Percentiles rank a stretch among this genome's conserved stretches.
Evolutionary conservation across 2,797 vertebrate genomes (phyloP).

Genomic region (Schizopygopsis pylzovi): DNA sequence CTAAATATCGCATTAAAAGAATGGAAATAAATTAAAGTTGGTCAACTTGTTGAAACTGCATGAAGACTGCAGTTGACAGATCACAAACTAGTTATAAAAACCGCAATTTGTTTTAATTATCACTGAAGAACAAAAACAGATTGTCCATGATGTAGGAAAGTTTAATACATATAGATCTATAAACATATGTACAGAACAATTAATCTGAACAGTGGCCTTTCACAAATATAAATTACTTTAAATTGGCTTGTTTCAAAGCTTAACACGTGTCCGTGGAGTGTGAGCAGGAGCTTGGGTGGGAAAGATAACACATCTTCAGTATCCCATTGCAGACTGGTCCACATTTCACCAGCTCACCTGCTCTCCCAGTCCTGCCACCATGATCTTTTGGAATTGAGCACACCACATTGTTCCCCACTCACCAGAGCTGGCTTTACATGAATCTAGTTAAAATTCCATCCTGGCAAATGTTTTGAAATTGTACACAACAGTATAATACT

Average conservation of each 20-base stretch:
- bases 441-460: slow-evolving; percentile 42
- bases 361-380: background rate
- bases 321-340: background rate
- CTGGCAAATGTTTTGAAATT: slow-evolving; percentile 51
- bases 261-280: slow-evolving; percentile 71
- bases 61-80: background rate
- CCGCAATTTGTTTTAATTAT: no score
- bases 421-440: slow-evolving; percentile 27
- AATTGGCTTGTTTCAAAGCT: slow-evolving; percentile 75
- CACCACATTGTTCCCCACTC: slow-evolving; percentile 20
- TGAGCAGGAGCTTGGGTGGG: slow-evolving; percentile 60
- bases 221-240: slow-evolving; percentile 99
- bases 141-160: slow-evolving; percentile 92
- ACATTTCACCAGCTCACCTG: slow-evolving; percentile 7
- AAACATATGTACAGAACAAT: slow-evolving; percentile 98
- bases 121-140: slow-evolving; percentile 1
- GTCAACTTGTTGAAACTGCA: background rate
- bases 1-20: background rate
- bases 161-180: slow-evolving; percentile 98
- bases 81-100: background rate
- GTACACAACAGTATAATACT: slow-evolving; percentile 69
- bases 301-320: slow-evolving; percentile 42
- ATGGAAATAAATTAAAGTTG: background rate
- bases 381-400: slow-evolving; percentile 22
- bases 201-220: slow-evolving; percentile 91